Percentiles rank a stretch among this genome's conserved stretches.
Evolutionary conservation across 2,888 invertebrate genomes (phyloP).

Genomic region (Nesidiocoris tenuis): DNA sequence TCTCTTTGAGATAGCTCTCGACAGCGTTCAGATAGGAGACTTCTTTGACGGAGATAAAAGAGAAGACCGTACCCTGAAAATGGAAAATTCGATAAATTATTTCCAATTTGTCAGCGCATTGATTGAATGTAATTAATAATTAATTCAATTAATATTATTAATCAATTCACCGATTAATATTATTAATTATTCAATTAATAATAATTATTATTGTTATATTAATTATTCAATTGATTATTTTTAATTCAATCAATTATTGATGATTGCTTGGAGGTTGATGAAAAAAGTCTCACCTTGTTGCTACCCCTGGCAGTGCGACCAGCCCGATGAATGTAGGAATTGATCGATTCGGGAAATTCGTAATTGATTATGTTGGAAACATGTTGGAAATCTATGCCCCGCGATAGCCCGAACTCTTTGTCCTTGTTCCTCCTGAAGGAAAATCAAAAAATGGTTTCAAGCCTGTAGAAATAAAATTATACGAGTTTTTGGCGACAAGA

Average conservation of each 20-base stretch:
- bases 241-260: no score
- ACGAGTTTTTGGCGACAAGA: neutral
- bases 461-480: no score
- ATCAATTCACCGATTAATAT: no score
- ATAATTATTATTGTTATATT: no score
- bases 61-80: slow-evolving; percentile 75
- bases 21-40: slow-evolving; percentile 70
- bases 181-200: no score
- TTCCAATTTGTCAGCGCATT: no score
- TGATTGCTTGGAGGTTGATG: no score
- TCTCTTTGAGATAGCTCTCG: slow-evolving; percentile 69
- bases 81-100: slow-evolving; percentile 7
- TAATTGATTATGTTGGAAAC: slow-evolving; percentile 98
- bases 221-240: no score
- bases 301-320: slow-evolving; percentile 88
- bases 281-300: slow-evolving; percentile 71
- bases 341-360: slow-evolving; percentile 89
- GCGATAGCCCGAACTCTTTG: slow-evolving; percentile 90
- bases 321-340: slow-evolving; percentile 92
- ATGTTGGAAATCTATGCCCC: slow-evolving; percentile 97
- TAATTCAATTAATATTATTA: no score
- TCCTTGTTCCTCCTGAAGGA: slow-evolving; percentile 64
- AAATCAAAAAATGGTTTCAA: neutral
- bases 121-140: no score
- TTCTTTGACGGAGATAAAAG: slow-evolving; percentile 84